A percentile compares a stretch with the other conserved stretches of the same genome.
Evolutionary conservation across 2,888 invertebrate species (phyloP).

Genomic region (Tipula lateralis): DNA sequence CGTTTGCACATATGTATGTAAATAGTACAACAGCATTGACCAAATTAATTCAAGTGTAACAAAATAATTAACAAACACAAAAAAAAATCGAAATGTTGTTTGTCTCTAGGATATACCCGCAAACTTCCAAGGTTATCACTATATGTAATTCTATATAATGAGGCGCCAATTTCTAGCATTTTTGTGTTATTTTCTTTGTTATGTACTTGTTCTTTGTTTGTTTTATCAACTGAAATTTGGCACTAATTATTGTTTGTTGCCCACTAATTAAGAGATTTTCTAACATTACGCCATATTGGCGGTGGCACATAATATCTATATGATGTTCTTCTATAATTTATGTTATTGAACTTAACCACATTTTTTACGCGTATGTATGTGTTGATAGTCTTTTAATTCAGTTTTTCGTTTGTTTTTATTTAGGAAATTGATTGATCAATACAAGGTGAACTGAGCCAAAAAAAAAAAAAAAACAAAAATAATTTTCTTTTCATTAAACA

Average conservation of each 20-base stretch:
- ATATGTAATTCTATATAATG: background rate
- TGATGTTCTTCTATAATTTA: background rate
- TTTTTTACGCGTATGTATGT: background rate
- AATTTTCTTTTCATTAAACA: background rate
- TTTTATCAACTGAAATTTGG: background rate
- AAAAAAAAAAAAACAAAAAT: background rate
- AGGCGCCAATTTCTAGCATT: conserved; percentile 9
- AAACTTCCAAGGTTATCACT: background rate
- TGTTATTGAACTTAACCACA: background rate
- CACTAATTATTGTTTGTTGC: background rate
- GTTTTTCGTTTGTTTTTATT: background rate
- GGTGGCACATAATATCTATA: background rate
- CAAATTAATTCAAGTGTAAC: conserved; percentile 11
- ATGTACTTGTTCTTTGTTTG: background rate
- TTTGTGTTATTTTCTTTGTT: background rate
- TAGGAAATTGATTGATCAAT: conserved; percentile 15
- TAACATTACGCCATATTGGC: background rate
- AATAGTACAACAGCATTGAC: background rate
- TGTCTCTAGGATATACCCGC: background rate
- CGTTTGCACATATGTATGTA: too few species aligned
- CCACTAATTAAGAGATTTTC: background rate
- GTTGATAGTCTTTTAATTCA: too few species aligned
- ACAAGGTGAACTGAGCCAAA: background rate
- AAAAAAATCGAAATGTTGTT: background rate
- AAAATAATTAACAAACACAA: background rate